Base-by-base conservation (phyloP, 2,888 invertebrate species). In the Incurvaria masculella region DNA sequence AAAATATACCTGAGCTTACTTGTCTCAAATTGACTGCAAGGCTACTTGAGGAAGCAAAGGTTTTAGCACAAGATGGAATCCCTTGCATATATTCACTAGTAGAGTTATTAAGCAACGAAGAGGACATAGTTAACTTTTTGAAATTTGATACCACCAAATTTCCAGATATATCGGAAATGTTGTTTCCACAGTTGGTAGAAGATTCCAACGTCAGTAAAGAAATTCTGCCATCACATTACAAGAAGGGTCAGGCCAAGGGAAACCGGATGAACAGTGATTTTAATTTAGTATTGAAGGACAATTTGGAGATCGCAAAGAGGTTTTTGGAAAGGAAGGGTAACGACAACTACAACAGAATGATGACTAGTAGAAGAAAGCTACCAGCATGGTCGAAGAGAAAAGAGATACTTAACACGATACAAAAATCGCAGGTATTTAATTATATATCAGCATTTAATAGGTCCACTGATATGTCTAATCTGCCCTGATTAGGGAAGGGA, bases 321-420 rank as follows among this genome's bases (percentile, higher is more conserved):
- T 90, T 85, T 66, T 60, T 71, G 19, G 81, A 82, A 10, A 87
- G 85, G 56, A 70, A 76, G 26, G 79, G 75, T 16, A 83, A 84
- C 57, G 70, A 79, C 45, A 81, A 79, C 51, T 91, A 89, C 61
- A 73, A 79, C 49, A 84, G 81, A 64, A 86, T 90, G 84, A 73
- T 88, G 60, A 69, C 80, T 4, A 64, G 62, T 0, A 73, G 91
- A 50, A 80, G 76, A 59, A 81, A 82, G 57, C 66, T 92, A 45
- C 91, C 91, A 0, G 90, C 90, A 0, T 91, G 88, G 84, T 69
- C 74, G 17, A 84, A 85, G 61, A 84, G 81, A 68, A 76, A 82
- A 38, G 84, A 86, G 51, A 88, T 92, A 57, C 67, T 92, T 50
- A 78, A 82, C 52, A 73, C 82, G 1, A 79, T 91, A 38, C 72